These are phyloP conservation scores for Philonicus albiceps DNA, from an alignment of 2,888 invertebrate species.

Conservation along the genomic window DNA sequence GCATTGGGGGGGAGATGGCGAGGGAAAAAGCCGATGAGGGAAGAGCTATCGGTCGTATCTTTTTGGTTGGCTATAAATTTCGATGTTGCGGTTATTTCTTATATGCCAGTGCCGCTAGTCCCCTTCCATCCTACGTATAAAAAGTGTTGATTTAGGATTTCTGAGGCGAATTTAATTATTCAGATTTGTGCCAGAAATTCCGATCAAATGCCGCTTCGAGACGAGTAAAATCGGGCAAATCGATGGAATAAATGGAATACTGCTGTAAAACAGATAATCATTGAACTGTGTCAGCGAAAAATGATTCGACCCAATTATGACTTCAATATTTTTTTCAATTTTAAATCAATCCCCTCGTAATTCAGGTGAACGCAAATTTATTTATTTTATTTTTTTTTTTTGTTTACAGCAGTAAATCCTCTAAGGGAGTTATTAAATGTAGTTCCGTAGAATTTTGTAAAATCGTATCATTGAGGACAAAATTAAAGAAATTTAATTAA, in stretches of 20 bases:
- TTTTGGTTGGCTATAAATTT: conserved; percentile 42
- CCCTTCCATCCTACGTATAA: neutral
- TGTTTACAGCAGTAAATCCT: neutral
- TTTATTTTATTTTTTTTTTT: too few species aligned
- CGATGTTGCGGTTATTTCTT: conserved; percentile 45
- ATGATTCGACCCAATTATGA: neutral
- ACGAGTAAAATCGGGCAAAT: neutral
- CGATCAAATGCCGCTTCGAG: neutral
- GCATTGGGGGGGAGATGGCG: conserved; percentile 15
- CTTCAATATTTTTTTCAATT: neutral
- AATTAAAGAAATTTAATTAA: neutral
- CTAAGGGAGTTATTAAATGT: neutral
- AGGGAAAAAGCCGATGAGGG: neutral
- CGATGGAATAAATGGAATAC: neutral
- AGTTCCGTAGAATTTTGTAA: neutral
- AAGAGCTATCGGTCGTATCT: conserved; percentile 27
- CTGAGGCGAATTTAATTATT: conserved; percentile 39
- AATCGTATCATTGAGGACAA: neutral
- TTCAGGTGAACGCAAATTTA: neutral
- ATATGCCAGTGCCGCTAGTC: too few species aligned
- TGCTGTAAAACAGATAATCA: neutral
- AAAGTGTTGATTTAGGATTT: conserved; percentile 40
- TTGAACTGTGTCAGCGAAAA: neutral
- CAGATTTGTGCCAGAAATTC: conserved; percentile 27
- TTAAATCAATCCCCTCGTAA: neutral